Conservation (phyloP, 2,113 vertebrate genomes). For the Petrocephalus microphthalmus region DNA sequence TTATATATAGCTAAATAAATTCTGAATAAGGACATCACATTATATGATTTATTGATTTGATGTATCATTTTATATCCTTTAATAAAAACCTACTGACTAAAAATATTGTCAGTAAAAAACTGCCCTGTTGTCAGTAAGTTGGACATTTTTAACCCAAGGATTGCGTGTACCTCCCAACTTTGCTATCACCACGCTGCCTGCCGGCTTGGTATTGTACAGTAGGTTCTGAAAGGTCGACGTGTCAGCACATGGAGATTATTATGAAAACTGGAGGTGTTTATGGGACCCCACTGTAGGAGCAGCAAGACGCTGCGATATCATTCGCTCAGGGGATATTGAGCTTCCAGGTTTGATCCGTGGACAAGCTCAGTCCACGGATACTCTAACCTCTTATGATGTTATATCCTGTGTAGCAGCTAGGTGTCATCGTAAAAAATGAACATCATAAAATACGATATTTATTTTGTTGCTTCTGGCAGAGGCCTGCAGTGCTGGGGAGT, state of each 20-base stretch:
- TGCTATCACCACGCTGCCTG: background rate
- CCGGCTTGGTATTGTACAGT: background rate
- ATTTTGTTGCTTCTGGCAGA: background rate
- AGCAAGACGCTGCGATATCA: background rate
- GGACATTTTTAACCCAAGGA: background rate
- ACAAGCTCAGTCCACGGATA: background rate
- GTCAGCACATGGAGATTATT: background rate
- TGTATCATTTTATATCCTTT: background rate
- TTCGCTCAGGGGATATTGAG: background rate
- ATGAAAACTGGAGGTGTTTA: background rate
- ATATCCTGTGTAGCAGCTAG: background rate
- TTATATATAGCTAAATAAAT: background rate
- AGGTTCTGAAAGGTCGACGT: background rate
- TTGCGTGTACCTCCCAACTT: background rate
- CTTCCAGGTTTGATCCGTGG: background rate
- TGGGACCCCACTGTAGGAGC: background rate
- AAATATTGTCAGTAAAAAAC: background rate
- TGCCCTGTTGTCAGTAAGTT: background rate
- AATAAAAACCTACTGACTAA: background rate
- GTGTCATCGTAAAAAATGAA: background rate
- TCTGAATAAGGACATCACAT: background rate
- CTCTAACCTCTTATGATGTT: background rate
- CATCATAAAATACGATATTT: background rate
- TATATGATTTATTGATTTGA: background rate
- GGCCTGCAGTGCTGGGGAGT: background rate